Conservation (phyloP, 2,113 vertebrate genomes). For the Motacilla tschutschensis region DNA sequence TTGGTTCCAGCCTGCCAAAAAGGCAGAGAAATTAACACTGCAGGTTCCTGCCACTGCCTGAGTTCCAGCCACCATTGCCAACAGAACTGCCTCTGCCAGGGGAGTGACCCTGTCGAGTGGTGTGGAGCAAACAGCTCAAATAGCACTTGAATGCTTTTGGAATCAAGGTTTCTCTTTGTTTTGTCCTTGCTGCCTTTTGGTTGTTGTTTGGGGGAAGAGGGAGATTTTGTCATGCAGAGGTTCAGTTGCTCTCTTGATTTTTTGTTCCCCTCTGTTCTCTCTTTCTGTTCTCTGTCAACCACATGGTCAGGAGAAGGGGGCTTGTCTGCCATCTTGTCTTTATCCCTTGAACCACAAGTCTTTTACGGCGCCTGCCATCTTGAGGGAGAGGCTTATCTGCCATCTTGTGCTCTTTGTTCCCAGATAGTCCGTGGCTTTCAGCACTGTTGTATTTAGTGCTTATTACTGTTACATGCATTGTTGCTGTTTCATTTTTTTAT, state of each 20-base stretch:
- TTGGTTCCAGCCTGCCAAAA: not conserved
- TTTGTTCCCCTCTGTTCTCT: not conserved
- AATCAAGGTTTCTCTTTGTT: not conserved
- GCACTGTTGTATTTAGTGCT: too few species aligned
- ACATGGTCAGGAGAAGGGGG: not conserved
- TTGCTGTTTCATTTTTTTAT: not conserved
- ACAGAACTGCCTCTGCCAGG: fast-evolving
- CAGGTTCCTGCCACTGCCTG: fast-evolving
- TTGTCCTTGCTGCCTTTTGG: not conserved
- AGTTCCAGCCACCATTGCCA: not conserved
- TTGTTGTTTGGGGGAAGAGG: not conserved
- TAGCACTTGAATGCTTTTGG: not conserved
- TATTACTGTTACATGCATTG: not conserved
- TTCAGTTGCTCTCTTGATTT: not conserved
- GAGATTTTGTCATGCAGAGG: not conserved
- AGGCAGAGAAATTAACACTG: not conserved
- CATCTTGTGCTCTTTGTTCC: not conserved
- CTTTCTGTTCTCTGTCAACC: not conserved
- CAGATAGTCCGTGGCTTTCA: not conserved
- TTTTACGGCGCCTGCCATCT: too few species aligned
- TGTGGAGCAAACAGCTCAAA: fast-evolving
- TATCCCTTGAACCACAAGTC: not conserved
- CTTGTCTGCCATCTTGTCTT: not conserved
- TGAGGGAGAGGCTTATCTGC: not conserved
- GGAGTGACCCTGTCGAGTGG: fast-evolving